phyloP scores from a whole-genome alignment of 2,113 vertebrate species.

The Chitala chitala region DNA sequence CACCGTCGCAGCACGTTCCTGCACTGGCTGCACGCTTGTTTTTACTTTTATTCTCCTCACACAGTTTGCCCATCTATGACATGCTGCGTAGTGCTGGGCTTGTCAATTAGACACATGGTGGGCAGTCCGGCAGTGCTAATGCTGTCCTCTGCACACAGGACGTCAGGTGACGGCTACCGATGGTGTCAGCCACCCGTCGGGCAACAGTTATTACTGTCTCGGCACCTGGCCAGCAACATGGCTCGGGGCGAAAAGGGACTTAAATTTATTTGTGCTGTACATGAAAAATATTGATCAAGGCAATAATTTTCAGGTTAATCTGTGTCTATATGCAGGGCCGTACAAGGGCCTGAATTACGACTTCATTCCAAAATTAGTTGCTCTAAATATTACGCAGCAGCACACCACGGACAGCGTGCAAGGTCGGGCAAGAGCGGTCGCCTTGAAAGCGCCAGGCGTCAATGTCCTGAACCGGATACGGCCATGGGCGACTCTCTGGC shows the following conservation, averaged over 20 bases:
- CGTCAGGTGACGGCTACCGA: constrained; percentile 43
- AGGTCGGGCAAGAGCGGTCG: constrained; percentile 8
- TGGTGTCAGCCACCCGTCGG: constrained; percentile 36
- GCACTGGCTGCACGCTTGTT: no score
- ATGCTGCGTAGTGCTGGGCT: background rate
- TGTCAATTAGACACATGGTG: background rate
- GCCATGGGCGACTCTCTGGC: background rate
- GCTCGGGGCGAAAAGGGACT: background rate
- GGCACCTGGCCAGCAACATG: constrained; percentile 20
- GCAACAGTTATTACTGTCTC: constrained; percentile 34
- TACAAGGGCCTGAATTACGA: background rate
- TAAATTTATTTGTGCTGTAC: constrained; percentile 21
- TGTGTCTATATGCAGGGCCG: constrained; percentile 8
- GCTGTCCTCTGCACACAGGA: background rate
- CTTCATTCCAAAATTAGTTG: constrained; percentile 13
- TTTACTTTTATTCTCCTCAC: no score
- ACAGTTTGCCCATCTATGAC: background rate
- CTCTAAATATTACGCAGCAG: constrained; percentile 15
- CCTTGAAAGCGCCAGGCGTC: background rate
- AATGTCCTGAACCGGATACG: background rate
- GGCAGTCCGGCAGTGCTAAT: background rate
- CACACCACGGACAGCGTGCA: background rate
- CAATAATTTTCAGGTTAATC: constrained; percentile 28
- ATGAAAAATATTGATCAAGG: constrained; percentile 32
- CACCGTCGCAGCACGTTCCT: no score